Base-by-base conservation (phyloP, 92 coral and sea anemone genomes). In the Porites rus region DNA sequence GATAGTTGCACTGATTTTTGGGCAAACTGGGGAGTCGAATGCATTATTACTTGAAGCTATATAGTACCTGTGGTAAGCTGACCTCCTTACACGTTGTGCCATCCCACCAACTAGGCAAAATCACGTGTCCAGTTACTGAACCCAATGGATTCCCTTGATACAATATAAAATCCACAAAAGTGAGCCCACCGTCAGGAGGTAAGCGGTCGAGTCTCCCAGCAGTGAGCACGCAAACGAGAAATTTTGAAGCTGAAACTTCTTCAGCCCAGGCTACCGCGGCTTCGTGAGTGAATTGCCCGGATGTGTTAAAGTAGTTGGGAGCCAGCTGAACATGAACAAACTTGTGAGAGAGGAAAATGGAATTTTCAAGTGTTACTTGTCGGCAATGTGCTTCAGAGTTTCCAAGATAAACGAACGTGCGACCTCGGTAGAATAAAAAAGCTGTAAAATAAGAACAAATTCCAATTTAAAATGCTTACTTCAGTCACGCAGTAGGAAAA, bases 211-310 rank as follows among this genome's bases (percentile, higher is more conserved):
- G 85, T 51, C 96, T 82, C 6, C 94, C 96, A 21, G 96, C 96
- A 65, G 87, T 93, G 31, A 93, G 91, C 62, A 82, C 96, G 69
- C 96, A 93, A 51, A 89, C 89, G 63, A 88, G 79, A 78, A 93
- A 93, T 72, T 87, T 75, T 51, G 91, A 80, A 69, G 77, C 4
- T 6, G 86, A 74, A 31, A 94, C 82, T 10, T 83, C 90, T 88
- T 94, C 97, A 67, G 92, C 81, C 97, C 97, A 94, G 74, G 88
- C 81, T 18, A 91, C 97, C 25, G 93, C 97, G 18, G 97, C 97
- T 53, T 91, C 94, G 88, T 93, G 97, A 18, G 88, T 87, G 79
- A 81, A 86, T 22, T 72, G 28, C 52, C 90, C 79, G 69, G 92
- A 83, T 68, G 84, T 72, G 88, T 91, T 91, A 84, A 88, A 94